Conservation (phyloP, 2,797 vertebrate genomes). For the Eurystomus glaucurus region DNA sequence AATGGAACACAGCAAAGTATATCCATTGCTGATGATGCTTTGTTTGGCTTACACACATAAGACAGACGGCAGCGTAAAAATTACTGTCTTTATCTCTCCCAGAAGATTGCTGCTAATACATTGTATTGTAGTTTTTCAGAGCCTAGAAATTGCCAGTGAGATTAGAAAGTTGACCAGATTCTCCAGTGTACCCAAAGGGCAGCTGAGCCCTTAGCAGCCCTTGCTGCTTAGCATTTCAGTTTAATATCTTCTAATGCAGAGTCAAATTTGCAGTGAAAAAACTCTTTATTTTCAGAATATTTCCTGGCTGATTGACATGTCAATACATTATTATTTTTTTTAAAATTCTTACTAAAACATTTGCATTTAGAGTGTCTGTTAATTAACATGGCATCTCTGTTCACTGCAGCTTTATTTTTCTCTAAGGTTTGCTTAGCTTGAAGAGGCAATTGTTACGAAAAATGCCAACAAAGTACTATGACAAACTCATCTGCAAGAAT, state of each 20-base stretch:
- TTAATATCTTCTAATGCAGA: neutral
- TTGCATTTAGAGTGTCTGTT: conserved; percentile 35
- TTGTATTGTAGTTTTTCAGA: neutral
- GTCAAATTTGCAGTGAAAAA: neutral
- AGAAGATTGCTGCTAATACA: neutral
- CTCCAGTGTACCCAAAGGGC: neutral
- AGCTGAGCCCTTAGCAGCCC: neutral
- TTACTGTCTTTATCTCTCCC: neutral
- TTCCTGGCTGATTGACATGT: neutral
- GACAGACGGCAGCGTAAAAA: neutral
- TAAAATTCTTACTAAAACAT: neutral
- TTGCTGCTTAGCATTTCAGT: neutral
- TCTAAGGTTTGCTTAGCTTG: conserved; percentile 68
- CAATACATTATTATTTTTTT: neutral
- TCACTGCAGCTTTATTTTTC: conserved; percentile 50
- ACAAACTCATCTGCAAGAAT: conserved; percentile 68
- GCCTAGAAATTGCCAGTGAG: neutral
- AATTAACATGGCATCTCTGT: conserved; percentile 66
- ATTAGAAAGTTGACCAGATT: neutral
- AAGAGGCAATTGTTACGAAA: conserved; percentile 74
- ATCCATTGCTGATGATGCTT: neutral
- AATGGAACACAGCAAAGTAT: neutral
- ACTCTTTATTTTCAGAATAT: neutral
- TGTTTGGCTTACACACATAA: neutral
- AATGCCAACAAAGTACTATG: conserved; percentile 62